phyloP scores from a whole-genome alignment of 2,888 invertebrate species.

The Polymixis lichenea region DNA sequence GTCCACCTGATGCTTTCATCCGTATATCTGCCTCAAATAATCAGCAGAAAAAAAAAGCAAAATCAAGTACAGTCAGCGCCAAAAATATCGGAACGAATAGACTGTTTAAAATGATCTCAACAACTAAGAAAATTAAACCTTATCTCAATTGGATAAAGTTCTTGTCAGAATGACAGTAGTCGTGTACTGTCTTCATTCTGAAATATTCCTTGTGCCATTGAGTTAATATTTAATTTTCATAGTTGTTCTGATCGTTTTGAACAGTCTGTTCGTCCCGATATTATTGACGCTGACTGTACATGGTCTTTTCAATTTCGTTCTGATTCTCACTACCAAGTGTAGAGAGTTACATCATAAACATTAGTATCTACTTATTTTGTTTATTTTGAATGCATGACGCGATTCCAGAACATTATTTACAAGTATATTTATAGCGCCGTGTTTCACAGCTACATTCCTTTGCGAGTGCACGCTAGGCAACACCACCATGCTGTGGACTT shows the following conservation, averaged over 20 bases:
- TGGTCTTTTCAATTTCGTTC: neutral
- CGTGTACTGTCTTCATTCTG: too few relatives aligned
- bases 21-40: neutral
- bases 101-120: too few relatives aligned
- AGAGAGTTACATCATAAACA: conserved; percentile 10
- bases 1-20: neutral
- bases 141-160: too few relatives aligned
- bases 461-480: conserved; percentile 34
- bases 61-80: neutral
- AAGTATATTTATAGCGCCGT: conserved; percentile 56
- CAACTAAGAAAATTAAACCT: too few relatives aligned
- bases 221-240: too few relatives aligned
- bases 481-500: conserved; percentile 29
- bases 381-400: conserved; percentile 53
- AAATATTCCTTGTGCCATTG: too few relatives aligned
- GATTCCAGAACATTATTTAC: conserved; percentile 58
- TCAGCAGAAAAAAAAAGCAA: neutral
- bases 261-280: too few relatives aligned
- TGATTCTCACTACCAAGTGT: neutral
- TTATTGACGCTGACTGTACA: too few relatives aligned
- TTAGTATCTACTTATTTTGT: conserved; percentile 38
- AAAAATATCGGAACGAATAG: too few relatives aligned
- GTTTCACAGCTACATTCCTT: conserved; percentile 48
- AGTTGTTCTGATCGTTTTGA: too few relatives aligned
- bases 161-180: too few relatives aligned